These are phyloP conservation scores for Chionodraco myersi DNA, from an alignment of 2,113 vertebrate species.

Conservation along the genomic window DNA sequence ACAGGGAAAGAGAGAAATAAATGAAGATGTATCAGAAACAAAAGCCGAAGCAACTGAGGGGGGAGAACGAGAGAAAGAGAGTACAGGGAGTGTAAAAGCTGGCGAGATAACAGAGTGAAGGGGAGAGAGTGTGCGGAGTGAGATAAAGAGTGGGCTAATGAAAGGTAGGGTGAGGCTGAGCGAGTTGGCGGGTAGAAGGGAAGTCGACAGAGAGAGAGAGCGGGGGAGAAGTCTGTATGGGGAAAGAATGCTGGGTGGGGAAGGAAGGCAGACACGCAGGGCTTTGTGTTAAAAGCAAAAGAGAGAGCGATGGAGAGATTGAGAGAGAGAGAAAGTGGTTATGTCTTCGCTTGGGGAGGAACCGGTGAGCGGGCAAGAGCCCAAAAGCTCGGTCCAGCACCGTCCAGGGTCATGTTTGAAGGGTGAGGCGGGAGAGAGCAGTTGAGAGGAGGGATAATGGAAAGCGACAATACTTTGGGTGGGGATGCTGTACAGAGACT, in stretches of 20 bases:
- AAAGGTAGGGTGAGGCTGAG: constrained; percentile 79
- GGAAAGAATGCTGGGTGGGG: constrained; percentile 93
- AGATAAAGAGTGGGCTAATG: constrained; percentile 80
- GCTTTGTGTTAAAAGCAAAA: constrained; percentile 88
- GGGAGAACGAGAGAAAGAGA: constrained; percentile 24
- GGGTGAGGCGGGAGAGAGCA: constrained; percentile 58
- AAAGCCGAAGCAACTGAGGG: constrained; percentile 66
- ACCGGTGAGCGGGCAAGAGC: constrained; percentile 53
- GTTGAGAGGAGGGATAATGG: constrained; percentile 56
- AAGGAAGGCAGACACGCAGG: constrained; percentile 87
- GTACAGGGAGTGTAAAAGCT: constrained; percentile 55
- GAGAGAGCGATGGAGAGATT: constrained; percentile 40
- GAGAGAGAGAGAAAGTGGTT: constrained; percentile 52
- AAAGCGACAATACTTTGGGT: constrained; percentile 69
- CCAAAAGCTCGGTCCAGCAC: constrained; percentile 50
- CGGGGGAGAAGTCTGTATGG: constrained; percentile 83
- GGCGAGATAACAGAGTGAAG: constrained; percentile 57
- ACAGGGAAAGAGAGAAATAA: constrained; percentile 75
- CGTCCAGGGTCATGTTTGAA: constrained; percentile 55
- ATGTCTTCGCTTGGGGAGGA: constrained; percentile 66
- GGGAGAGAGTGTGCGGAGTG: constrained; percentile 56
- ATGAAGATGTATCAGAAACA: constrained; percentile 80
- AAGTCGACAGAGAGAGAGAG: constrained; percentile 69
- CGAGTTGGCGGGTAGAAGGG: constrained; percentile 73
- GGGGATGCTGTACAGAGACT: constrained; percentile 56